These are phyloP conservation scores for Myrmecobius fasciatus DNA, from an alignment of 2,113 vertebrate species.

Conservation along the genomic window DNA sequence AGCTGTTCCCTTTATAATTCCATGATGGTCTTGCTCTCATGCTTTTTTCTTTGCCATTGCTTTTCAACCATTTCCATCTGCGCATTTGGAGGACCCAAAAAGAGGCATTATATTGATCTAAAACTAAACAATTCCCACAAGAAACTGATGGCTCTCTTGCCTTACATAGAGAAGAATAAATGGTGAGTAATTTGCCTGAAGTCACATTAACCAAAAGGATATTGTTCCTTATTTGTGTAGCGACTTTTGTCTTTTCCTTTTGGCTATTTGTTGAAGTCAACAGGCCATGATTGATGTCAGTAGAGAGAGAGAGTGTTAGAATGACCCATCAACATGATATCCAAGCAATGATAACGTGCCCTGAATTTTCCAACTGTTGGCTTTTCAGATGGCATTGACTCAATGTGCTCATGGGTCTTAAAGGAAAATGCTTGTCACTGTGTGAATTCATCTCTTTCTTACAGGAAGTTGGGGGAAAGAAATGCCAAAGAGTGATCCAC, in stretches of 20 bases:
- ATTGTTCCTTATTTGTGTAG: not conserved
- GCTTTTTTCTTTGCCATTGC: not conserved
- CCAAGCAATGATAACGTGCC: not conserved
- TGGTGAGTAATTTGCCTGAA: not conserved
- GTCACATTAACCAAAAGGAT: not conserved
- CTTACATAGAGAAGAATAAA: not conserved
- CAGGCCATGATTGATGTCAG: not conserved
- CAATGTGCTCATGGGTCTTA: not conserved
- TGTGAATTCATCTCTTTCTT: not conserved
- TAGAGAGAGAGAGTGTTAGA: not conserved
- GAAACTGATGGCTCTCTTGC: not conserved
- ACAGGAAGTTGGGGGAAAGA: not conserved
- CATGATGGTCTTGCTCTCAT: not conserved
- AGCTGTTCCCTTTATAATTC: not conserved
- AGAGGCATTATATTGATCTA: not conserved
- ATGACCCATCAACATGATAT: not conserved
- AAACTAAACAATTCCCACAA: not conserved
- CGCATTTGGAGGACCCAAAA: not conserved
- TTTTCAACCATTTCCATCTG: constrained; percentile 4
- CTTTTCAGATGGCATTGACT: not conserved
- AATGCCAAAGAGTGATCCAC: not conserved
- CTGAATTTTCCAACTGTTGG: not conserved
- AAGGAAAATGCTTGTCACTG: not conserved
- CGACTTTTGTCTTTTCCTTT: not conserved
- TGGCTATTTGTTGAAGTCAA: not conserved